Evolutionary conservation across 2,113 vertebrate genomes (phyloP), one percentile per base, ranked within the genome.

Genomic region (Siniperca knerii): DNA sequence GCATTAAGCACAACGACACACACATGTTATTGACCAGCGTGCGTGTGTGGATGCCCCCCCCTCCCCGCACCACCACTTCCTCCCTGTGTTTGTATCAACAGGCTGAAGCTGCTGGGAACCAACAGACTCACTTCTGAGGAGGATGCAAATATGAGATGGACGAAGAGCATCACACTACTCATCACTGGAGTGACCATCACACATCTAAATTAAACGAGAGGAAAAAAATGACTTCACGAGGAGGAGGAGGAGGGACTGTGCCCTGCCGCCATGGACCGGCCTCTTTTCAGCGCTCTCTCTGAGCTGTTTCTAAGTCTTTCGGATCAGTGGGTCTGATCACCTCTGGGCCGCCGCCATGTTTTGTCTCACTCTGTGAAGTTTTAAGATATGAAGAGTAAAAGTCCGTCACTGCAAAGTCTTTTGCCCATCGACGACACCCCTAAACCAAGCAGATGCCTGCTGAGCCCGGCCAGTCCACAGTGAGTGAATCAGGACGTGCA

Each of bases 71-170:
- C 77, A 35, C 62, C 50, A 61, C 75, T 68, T 72, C 75, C 80
- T 85, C 62, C 68, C 33, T 90, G 77, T 93, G 87, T 91, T 89
- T 92, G 71, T 75, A 29, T 92, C 81, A 69, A 90, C 91, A 95
- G 95, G 86, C 77, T 95, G 91, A 94, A 83, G 68, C 81, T 87
- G 79, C 85, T 16, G 82, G 48, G 66, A 72, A 54, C 77, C 72
- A 67, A 60, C 71, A 77, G 7, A 54, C 52, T 69, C 40, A n/a
- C 12, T 42, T 70, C 81, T 83, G 75, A 65, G 79, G 82, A 65
- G 20, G 64, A 71, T 9, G 68, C 62, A 81, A 20, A 20, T 29
- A 50, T 40, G 75, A 68, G 60, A 44, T 7, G 29, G 46, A 66
- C 11, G 68, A 78, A 52, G 77, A 80, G 40, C 82, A 76, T 73